Evolutionary conservation across 1,140 invertebrate species (phyloP), one percentile per base, ranked within the genome.

Genomic region (Thrips palmi): DNA sequence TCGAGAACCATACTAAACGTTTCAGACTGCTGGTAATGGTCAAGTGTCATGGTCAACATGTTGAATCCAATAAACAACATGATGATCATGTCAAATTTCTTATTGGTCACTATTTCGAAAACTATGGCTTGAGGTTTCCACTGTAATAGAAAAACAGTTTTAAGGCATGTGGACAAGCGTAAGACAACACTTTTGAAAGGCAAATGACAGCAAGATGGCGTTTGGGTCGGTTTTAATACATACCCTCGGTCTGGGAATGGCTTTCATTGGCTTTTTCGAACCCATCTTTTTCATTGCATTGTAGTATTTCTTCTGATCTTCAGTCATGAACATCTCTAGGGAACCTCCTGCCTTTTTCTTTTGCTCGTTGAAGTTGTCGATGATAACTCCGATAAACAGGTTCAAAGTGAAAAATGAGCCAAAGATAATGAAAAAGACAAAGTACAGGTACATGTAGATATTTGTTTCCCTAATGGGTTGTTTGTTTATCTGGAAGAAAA

Each of bases 221-320:
- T 37, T n/a, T 37, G 19, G 17, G 5, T 12, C 7, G 8, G 20
- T 21, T n/a, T 29, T 39, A 36, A 37, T 47, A 55, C 55, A 68
- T 69, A 92, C 86, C 70, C 77, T 86, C 49, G 93, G 92, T 59
- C 88, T 76, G 47, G 92, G 91, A 58, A 92, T 94, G 42, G 92
- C 89, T 70, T 97, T 97, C 53, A 93, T 69, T 27, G 92, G 93
- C 62, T 94, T 91, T 60, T 96, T 97, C 24, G 83, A 89, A 47
- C 88, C 86, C 88, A 97, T 96, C 65, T 96, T 94, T 63, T 97
- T 97, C 93, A 97, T 97, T 37, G 92, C 92, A 62, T 93, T 94
- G 67, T 97, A 97, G 63, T 97, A 97, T 65, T 97, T 97, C 71
- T 97, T 97, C 64, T 97, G 93, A 65, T 97, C 91, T 61, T 97